Conservation (phyloP, 2,888 invertebrate genomes). For the Cacoxenus indagator region DNA sequence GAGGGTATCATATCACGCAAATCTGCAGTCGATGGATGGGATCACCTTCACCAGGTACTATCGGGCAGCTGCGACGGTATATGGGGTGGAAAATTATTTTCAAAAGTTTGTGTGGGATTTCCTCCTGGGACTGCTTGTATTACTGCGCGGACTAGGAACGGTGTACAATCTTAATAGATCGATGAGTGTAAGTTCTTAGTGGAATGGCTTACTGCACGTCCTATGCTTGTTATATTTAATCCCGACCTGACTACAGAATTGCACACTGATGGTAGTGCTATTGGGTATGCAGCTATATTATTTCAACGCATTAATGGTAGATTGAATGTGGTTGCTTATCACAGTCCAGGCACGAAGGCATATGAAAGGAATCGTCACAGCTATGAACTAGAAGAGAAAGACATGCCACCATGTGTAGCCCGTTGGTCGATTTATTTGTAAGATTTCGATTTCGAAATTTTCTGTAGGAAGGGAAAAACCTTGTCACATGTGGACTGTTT, state of each 20-base stretch:
- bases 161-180: slow-evolving; percentile 20
- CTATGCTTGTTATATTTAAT: slow-evolving; percentile 22
- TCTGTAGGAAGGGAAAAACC: neutral
- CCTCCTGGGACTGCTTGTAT: slow-evolving; percentile 25
- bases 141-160: slow-evolving; percentile 23
- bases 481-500: slow-evolving; percentile 17
- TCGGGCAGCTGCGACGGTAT: slow-evolving; percentile 26
- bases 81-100: slow-evolving; percentile 30
- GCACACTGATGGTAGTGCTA: slow-evolving; percentile 29
- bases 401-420: slow-evolving; percentile 1
- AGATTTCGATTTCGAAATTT: slow-evolving; percentile 18
- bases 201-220: slow-evolving; percentile 7
- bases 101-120: slow-evolving; percentile 27
- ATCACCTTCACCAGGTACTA: slow-evolving; percentile 14
- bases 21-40: slow-evolving; percentile 22
- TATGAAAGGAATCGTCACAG: slow-evolving; percentile 15
- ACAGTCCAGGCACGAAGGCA: slow-evolving; percentile 25
- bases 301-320: slow-evolving; percentile 26
- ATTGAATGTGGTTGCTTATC: slow-evolving; percentile 26
- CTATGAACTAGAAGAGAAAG: neutral
- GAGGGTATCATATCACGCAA: slow-evolving; percentile 16
- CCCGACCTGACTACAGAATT: slow-evolving; percentile 22
- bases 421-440: slow-evolving; percentile 20
- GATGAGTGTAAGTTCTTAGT: slow-evolving; percentile 18
- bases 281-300: slow-evolving; percentile 20